A percentile compares a stretch with the other conserved stretches of the same genome.
Conservation (phyloP, 2,113 vertebrate species). For the Sander vitreus region DNA sequence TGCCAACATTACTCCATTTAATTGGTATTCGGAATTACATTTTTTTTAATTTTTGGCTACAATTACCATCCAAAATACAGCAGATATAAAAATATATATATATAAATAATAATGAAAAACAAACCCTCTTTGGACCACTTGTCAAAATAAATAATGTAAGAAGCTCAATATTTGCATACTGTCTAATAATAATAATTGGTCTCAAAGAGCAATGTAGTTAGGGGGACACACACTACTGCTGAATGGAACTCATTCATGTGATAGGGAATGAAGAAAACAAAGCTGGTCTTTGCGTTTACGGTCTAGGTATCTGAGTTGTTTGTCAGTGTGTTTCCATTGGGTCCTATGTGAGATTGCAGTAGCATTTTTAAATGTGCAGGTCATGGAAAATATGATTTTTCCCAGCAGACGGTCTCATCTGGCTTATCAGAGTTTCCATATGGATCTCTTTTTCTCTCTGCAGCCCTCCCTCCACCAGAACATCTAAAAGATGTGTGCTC, state of each 20-base stretch:
- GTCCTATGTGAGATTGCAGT: slow-evolving; percentile 38
- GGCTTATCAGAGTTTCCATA: slow-evolving; percentile 40
- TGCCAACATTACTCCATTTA: slow-evolving; percentile 41
- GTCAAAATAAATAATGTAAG: slow-evolving; percentile 38
- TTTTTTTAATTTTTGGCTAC: neutral
- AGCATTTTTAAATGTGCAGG: slow-evolving; percentile 36
- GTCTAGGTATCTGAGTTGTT: slow-evolving; percentile 19
- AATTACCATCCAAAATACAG: neutral
- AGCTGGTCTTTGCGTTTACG: slow-evolving; percentile 10
- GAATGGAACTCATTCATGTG: slow-evolving; percentile 6
- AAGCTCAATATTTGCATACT: slow-evolving; percentile 42
- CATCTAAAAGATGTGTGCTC: slow-evolving; percentile 44
- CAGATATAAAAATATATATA: no score
- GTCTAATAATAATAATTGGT: slow-evolving; percentile 44
- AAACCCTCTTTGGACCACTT: slow-evolving; percentile 14
- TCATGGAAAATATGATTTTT: slow-evolving; percentile 59
- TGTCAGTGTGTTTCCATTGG: slow-evolving; percentile 32
- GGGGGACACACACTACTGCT: neutral
- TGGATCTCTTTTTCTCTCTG: slow-evolving; percentile 17
- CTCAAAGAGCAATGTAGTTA: slow-evolving; percentile 38
- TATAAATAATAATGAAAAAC: neutral
- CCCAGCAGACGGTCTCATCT: slow-evolving; percentile 65
- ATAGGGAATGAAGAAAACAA: slow-evolving; percentile 24
- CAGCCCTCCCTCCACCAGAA: neutral
- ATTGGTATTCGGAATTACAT: slow-evolving; percentile 35